A percentile compares a stretch with the other conserved stretches of the same genome.
Conservation (phyloP, 2,797 vertebrate genomes). For the Echeneis naucrates region DNA sequence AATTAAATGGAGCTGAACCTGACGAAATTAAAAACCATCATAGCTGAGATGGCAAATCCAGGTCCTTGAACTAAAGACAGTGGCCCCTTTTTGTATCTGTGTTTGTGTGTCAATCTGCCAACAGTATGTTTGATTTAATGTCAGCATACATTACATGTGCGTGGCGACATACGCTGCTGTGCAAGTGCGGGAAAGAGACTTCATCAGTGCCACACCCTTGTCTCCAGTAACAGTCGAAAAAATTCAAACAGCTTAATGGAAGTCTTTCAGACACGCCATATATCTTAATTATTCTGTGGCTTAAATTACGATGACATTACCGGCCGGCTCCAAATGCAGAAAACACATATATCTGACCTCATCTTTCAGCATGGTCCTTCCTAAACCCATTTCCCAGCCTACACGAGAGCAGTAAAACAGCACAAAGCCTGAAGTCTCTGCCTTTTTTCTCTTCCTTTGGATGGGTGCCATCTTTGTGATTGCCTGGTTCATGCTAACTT, state of each 20-base stretch:
- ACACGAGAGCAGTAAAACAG: conserved; percentile 77
- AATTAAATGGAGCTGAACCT: conserved; percentile 64
- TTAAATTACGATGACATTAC: conserved; percentile 92
- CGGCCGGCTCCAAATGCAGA: conserved; percentile 70
- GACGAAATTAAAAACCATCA: conserved; percentile 62
- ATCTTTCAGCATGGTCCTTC: conserved; percentile 76
- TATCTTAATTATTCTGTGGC: conserved; percentile 95
- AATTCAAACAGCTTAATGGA: conserved; percentile 88
- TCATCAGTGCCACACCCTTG: conserved; percentile 88
- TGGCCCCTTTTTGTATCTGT: conserved; percentile 22
- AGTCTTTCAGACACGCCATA: conserved; percentile 91
- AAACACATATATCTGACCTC: conserved; percentile 82
- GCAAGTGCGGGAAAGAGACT: conserved; percentile 73
- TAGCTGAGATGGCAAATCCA: conserved; percentile 67
- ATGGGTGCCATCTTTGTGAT: conserved; percentile 99
- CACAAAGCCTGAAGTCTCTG: conserved; percentile 75
- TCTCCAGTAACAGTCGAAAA: conserved; percentile 89
- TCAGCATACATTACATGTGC: conserved; percentile 44
- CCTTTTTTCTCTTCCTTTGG: conserved; percentile 89
- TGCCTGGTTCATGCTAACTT: conserved; percentile 99
- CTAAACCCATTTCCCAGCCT: conserved; percentile 78
- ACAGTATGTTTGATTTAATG: conserved; percentile 53
- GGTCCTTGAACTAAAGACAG: conserved; percentile 68
- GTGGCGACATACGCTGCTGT: conserved; percentile 37
- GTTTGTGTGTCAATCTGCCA: not conserved